Conservation (phyloP, 2,888 invertebrate genomes). For the Hyposoter dolosus region DNA sequence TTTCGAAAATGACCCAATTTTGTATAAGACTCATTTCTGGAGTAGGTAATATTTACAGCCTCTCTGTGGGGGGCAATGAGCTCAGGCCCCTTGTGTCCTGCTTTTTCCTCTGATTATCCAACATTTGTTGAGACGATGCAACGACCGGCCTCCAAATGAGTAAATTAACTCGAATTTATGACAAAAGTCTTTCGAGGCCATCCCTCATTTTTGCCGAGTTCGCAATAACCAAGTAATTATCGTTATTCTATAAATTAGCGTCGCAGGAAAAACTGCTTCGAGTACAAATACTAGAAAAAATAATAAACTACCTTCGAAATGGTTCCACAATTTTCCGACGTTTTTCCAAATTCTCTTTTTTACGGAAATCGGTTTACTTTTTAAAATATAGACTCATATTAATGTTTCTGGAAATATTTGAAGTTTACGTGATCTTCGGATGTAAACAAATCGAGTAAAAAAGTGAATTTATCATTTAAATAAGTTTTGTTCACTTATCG, state of each 20-base stretch:
- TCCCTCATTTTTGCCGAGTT: not conserved
- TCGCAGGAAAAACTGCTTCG: not conserved
- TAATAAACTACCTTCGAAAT: not conserved
- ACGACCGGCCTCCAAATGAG: not conserved
- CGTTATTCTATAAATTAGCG: not conserved
- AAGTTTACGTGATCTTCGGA: too few relatives aligned
- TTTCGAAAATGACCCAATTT: slow-evolving; percentile 67
- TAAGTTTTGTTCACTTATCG: not conserved
- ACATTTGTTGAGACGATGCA: slow-evolving; percentile 23
- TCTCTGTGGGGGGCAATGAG: slow-evolving; percentile 53
- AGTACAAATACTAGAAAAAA: not conserved
- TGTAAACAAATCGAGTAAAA: not conserved
- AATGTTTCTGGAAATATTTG: not conserved
- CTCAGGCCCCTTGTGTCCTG: slow-evolving; percentile 20
- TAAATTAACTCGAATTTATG: not conserved
- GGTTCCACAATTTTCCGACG: not conserved
- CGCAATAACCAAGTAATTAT: not conserved
- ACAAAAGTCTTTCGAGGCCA: not conserved
- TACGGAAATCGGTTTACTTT: too few relatives aligned
- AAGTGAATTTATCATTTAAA: not conserved
- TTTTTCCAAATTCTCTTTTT: too few relatives aligned
- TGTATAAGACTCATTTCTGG: slow-evolving; percentile 57
- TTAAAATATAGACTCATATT: not conserved
- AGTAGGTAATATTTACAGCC: slow-evolving; percentile 58
- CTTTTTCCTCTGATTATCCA: slow-evolving; percentile 14